Base-by-base conservation (phyloP, 2,797 vertebrate species). In the Botia kubotai region DNA sequence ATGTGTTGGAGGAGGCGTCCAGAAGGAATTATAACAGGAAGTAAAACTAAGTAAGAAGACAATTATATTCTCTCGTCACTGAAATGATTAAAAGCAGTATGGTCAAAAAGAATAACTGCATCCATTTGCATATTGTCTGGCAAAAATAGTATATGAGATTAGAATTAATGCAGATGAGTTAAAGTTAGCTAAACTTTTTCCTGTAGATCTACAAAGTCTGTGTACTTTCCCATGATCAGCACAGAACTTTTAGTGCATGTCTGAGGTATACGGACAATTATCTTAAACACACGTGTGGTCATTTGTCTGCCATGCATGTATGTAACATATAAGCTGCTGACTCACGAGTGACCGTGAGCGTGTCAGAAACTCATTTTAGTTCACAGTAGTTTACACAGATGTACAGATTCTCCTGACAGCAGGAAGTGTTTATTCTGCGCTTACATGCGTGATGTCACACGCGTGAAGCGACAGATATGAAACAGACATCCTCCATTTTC, bases 401-500 rank as follows among this genome's bases (percentile, higher is more conserved):
- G 16, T 48, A 75, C 60, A 46, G 69, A 79, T 72, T 60, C 58
- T 53, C 58, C 60, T 79, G 69, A 79, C 78, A 73, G 19, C 77
- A 73, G 77, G 77, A 80, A 80, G 29, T 1, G 1, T 72, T 65
- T 72, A 66, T 66, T 72, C 70, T 65, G 29, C 33, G n/a, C 78
- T 80, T 70, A 57, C 60, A 73, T 73, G 58, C 69, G 53, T n/a
- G 71, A 5, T 62, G 68, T 78, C 67, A 70, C 2, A 23, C 76
- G 50, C 52, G 33, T 5, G 4, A 33, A 33, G 4, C 33, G 4
- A 58, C 66, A 72, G 77, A 79, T 65, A 65, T 63, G 55, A 65
- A 79, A 71, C 77, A 79, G 77, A 72, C 58, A 72, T 72, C 29
- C 69, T 72, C n/a, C 29, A 60, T 65, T 52, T 70, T 65, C 77